Evolutionary conservation across 2,113 vertebrate genomes (phyloP).

Genomic region (Verasper variegatus): DNA sequence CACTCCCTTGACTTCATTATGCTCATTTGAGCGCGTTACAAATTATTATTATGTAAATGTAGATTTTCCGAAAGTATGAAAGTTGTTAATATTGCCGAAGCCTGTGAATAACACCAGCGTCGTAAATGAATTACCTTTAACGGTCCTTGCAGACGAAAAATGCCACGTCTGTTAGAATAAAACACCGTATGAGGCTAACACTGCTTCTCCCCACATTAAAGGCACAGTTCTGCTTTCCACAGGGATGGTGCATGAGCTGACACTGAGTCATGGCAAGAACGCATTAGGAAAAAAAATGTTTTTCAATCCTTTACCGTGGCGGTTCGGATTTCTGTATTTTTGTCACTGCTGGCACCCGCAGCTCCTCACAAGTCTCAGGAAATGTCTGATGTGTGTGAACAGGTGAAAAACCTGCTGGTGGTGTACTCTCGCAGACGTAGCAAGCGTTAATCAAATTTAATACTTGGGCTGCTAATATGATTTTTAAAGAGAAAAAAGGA

Average conservation of each 20-base stretch:
- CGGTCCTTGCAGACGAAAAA: conserved; percentile 30
- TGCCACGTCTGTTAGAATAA: neutral
- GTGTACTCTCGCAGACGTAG: no score
- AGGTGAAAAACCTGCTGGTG: neutral
- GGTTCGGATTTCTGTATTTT: neutral
- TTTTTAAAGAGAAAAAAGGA: no score
- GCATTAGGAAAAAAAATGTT: neutral
- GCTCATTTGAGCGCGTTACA: conserved; percentile 9
- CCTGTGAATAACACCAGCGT: conserved; percentile 8
- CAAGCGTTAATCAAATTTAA: no score
- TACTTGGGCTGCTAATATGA: no score
- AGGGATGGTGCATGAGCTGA: neutral
- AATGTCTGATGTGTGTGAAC: neutral
- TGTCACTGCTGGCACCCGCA: neutral
- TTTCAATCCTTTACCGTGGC: neutral
- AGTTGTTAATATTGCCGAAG: conserved; percentile 5
- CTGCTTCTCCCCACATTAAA: neutral
- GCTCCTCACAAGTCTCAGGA: neutral
- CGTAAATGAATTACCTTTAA: conserved; percentile 21
- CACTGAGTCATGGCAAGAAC: neutral
- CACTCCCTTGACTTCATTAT: conserved; percentile 15
- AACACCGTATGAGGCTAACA: conserved; percentile 11
- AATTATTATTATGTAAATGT: neutral
- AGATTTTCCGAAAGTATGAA: neutral
- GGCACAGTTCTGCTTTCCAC: neutral